phyloP scores from a whole-genome alignment of 2,113 vertebrate species.

The Holacanthus passer region DNA sequence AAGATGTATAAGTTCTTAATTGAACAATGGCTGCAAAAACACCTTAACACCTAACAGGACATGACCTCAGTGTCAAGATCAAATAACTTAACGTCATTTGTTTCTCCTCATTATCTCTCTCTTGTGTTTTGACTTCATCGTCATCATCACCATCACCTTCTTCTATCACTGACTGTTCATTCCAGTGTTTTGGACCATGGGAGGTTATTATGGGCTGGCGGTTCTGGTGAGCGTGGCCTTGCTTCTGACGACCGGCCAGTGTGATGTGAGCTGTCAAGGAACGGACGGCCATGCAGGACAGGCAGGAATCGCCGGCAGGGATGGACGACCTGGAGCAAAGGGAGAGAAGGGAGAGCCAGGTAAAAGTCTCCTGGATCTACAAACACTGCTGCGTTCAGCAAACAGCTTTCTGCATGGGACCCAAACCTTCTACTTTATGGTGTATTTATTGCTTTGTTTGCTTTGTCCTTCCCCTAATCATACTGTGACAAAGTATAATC shows the following conservation, averaged over 20 bases:
- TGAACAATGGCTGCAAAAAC: too few relatives aligned
- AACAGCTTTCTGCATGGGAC: not conserved
- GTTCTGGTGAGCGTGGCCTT: constrained; percentile 58
- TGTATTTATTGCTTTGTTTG: too few relatives aligned
- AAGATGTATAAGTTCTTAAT: too few relatives aligned
- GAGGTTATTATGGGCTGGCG: constrained; percentile 8
- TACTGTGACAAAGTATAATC: too few relatives aligned
- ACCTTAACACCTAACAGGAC: too few relatives aligned
- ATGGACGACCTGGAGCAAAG: constrained; percentile 84
- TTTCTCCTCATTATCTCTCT: not conserved
- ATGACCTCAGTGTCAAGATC: too few relatives aligned
- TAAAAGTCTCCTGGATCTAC: constrained; percentile 62
- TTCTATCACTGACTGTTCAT: not conserved
- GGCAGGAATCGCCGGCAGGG: constrained; percentile 76
- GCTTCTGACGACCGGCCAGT: constrained; percentile 42
- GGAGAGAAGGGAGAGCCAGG: constrained; percentile 89
- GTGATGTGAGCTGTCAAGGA: constrained; percentile 59
- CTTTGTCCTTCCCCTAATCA: too few relatives aligned
- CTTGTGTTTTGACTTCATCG: not conserved
- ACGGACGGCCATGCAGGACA: constrained; percentile 66
- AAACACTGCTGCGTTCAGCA: not conserved
- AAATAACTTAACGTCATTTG: too few relatives aligned
- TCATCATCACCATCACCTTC: not conserved
- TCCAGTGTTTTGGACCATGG: constrained; percentile 57
- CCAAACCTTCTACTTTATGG: not conserved